Base-by-base conservation (phyloP, 2,888 invertebrate species). In the Prenolepis imparis region DNA sequence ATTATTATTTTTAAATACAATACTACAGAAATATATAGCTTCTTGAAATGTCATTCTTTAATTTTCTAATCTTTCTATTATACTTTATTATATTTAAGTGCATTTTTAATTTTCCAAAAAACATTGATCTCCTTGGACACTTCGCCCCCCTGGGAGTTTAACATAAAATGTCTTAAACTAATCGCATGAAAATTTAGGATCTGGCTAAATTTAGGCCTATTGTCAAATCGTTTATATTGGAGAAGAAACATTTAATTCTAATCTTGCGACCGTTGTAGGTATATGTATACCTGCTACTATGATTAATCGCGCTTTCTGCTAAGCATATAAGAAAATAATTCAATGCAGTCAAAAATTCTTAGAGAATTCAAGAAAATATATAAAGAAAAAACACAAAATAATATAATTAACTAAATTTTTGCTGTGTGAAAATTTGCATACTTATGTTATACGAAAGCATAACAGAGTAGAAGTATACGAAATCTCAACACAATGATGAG, bases 201-300 rank as follows among this genome's bases (percentile, higher is more conserved):
- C 44, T 74, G 83, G 84, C 12, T 21, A 52, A 24, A 77, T 82
- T 80, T 70, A 82, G 70, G 80, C 84, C 86, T 74, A 90, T 91
- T 91, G 89, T 89, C n/a, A n/a, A n/a, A 84, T 86, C 83, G 84
- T 80, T 81, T 78, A 81, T 86, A 86, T 85, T 86, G 89, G 85
- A 87, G 89, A 86, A 28, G 57, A 81, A 87, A 89, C 73, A 66
- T 86, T 77, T 82, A 84, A 85, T 87, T 80, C 74, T 84, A 83
- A 80, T 75, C 82, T 74, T 67, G 64, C 44, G 44, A 59, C 64
- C 36, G 15, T 67, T 28, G 82, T 86, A 48, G 3, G n/a, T n/a
- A n/a, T n/a, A n/a, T n/a, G 3, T 44, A 88, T 93, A 92, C 93
- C 93, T 92, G 91, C 64, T 90, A 78, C 84, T 89, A 90, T 93